A percentile compares a stretch with the other conserved stretches of the same genome.
Conservation (phyloP, 2,888 invertebrate species). For the Noctua comes region DNA sequence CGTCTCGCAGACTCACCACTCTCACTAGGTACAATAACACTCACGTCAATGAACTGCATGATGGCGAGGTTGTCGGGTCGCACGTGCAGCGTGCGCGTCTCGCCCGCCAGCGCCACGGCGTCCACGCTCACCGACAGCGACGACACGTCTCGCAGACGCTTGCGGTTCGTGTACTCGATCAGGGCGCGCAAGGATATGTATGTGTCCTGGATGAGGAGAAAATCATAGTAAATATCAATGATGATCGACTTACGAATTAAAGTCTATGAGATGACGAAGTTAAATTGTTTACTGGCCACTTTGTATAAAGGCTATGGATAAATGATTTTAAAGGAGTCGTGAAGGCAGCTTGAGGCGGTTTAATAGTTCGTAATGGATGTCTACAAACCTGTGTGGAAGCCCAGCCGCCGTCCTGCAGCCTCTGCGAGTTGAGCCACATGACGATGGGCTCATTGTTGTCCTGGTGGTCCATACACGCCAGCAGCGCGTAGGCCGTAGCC, state of each 20-base stretch:
- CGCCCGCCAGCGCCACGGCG: slow-evolving; percentile 94
- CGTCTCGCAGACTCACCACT: neutral
- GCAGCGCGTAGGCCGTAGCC: slow-evolving; percentile 97
- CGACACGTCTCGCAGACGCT: slow-evolving; percentile 96
- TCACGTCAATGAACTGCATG: slow-evolving; percentile 94
- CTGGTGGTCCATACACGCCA: slow-evolving; percentile 96
- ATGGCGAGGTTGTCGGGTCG: slow-evolving; percentile 94
- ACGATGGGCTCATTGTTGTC: slow-evolving; percentile 96
- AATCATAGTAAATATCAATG: neutral
- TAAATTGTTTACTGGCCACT: no score
- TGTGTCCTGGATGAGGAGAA: slow-evolving; percentile 91
- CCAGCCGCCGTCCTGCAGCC: slow-evolving; percentile 96
- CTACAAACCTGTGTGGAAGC: slow-evolving; percentile 93
- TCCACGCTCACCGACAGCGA: slow-evolving; percentile 94
- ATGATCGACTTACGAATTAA: no score
- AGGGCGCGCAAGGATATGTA: slow-evolving; percentile 96
- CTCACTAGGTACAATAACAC: slow-evolving; percentile 28
- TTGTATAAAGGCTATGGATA: no score
- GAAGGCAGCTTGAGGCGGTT: neutral
- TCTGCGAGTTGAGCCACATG: slow-evolving; percentile 96
- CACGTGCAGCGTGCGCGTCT: slow-evolving; percentile 92
- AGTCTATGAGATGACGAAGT: no score
- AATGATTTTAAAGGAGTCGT: no score
- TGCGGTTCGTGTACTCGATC: slow-evolving; percentile 96
- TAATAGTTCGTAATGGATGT: neutral